A percentile compares a stretch with the other conserved stretches of the same genome.
These are phyloP conservation scores for Pseudomyrmex cubaensis DNA, from an alignment of 1,140 invertebrate species.

Conservation along the genomic window DNA sequence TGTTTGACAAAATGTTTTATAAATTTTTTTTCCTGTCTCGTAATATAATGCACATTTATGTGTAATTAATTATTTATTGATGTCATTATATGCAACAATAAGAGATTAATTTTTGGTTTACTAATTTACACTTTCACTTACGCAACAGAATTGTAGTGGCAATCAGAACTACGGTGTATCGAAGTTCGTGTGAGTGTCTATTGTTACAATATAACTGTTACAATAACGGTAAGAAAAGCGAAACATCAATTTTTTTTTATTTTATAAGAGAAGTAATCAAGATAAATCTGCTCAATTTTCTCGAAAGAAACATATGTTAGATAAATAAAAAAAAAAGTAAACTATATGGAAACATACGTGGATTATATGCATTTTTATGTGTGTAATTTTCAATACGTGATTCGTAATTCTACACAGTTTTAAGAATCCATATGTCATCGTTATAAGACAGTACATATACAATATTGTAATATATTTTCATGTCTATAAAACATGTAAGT, in stretches of 20 bases:
- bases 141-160: background rate
- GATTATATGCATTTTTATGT: conserved; percentile 35
- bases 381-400: conserved; percentile 19
- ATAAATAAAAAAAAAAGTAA: conserved; percentile 13
- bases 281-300: conserved; percentile 29
- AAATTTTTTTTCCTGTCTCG: too few species aligned
- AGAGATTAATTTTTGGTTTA: conserved; percentile 1
- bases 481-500: conserved; percentile 37
- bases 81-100: background rate
- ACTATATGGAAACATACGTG: conserved; percentile 12
- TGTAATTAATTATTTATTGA: background rate
- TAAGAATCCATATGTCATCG: conserved; percentile 67
- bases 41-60: background rate
- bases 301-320: background rate
- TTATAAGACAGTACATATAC: conserved; percentile 31
- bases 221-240: background rate
- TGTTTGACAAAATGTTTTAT: too few species aligned
- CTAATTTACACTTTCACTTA: conserved; percentile 21
- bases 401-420: conserved; percentile 57
- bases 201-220: background rate
- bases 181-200: conserved; percentile 1
- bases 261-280: conserved; percentile 22
- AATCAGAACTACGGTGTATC: conserved; percentile 5
- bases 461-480: conserved; percentile 42
- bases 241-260: conserved; percentile 1